Percentiles rank a stretch among this genome's conserved stretches.
These are phyloP conservation scores for Theocolax elegans DNA, from an alignment of 1,140 invertebrate genomes.

Conservation along the genomic window DNA sequence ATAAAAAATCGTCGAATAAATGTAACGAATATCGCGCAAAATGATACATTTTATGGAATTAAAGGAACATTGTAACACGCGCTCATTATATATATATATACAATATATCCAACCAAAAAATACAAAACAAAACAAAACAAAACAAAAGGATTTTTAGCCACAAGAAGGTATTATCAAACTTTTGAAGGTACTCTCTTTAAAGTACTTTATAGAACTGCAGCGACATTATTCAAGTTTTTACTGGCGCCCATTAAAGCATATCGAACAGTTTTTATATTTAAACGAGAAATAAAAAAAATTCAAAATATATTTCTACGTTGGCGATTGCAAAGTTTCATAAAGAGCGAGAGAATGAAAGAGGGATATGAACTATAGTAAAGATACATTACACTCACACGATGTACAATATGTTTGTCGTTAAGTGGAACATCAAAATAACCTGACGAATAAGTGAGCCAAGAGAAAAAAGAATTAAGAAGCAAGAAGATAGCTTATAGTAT, in stretches of 20 bases:
- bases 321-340: conserved; percentile 39
- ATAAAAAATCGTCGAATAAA: too few species aligned
- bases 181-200: too few species aligned
- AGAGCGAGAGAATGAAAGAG: neutral
- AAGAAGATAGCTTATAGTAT: neutral
- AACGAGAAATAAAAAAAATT: conserved; percentile 37
- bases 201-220: conserved; percentile 41
- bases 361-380: neutral
- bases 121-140: too few species aligned
- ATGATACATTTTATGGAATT: too few species aligned
- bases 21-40: neutral
- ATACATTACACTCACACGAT: conserved; percentile 37
- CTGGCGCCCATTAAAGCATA: conserved; percentile 50
- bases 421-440: conserved; percentile 43
- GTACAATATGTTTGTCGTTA: conserved; percentile 44
- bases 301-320: conserved; percentile 56
- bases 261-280: conserved; percentile 54
- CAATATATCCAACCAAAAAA: too few species aligned
- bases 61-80: too few species aligned
- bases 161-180: too few species aligned
- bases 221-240: conserved; percentile 28
- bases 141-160: too few species aligned
- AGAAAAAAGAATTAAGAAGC: neutral
- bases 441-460: conserved; percentile 19
- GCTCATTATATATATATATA: too few species aligned